Conservation (phyloP, 2,888 invertebrate species). For the Holacanthella duospinosa region DNA sequence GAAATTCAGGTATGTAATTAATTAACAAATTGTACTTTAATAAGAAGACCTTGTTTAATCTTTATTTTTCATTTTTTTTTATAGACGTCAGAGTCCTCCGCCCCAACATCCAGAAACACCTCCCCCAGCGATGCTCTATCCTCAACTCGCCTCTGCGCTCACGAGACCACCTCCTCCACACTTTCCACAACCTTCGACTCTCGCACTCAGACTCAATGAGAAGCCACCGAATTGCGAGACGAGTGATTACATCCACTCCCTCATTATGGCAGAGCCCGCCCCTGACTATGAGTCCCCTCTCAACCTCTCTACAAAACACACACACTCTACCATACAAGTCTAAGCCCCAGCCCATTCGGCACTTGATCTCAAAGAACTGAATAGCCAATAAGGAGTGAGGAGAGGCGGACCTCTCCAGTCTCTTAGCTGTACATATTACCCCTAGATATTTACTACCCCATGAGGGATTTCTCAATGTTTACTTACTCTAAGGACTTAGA, state of each 20-base stretch:
- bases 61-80: background rate
- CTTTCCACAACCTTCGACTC: conserved; percentile 59
- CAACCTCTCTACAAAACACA: background rate
- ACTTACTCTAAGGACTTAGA: no score
- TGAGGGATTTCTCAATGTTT: no score
- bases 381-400: no score
- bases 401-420: no score
- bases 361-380: conserved; percentile 6
- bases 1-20: conserved; percentile 59
- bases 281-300: conserved; percentile 1
- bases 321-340: background rate
- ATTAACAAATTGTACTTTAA: background rate
- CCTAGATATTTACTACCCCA: no score
- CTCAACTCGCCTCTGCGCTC: conserved; percentile 37
- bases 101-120: conserved; percentile 9
- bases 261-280: conserved; percentile 57
- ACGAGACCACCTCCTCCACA: conserved; percentile 43
- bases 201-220: conserved; percentile 81
- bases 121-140: conserved; percentile 42
- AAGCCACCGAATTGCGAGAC: conserved; percentile 83
- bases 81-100: conserved; percentile 8
- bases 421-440: no score
- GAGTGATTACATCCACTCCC: conserved; percentile 83
- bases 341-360: background rate
- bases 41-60: no score